Evolutionary conservation across 2,113 vertebrate genomes (phyloP), one percentile per base, ranked within the genome.

Genomic region (Indicator indicator): DNA sequence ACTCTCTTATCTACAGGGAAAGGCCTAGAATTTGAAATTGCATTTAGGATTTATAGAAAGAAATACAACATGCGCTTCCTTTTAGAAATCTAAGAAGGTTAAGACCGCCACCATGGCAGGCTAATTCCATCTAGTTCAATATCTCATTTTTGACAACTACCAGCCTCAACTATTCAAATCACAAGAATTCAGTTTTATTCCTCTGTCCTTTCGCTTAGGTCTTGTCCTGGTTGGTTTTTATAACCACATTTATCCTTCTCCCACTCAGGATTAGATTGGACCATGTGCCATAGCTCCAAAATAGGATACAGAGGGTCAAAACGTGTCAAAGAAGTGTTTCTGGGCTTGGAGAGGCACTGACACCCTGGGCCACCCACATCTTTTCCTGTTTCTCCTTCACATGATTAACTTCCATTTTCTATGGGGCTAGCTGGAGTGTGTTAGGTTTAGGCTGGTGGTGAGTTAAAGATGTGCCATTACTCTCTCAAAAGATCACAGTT

Each of bases 1-100:
- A 48, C 17, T 72, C 44, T 67, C 79, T 87, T 94, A 94, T 96
- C 94, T 93, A 5, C 19, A 92, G 52, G 28, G 82, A 58, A 86
- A 83, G 46, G 44, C 12, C 40, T 55, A 78, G 62, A 64, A 88
- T 40, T 91, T 77, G 65, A 86, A 85, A 81, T 67, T 0, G 13
- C 2, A 5, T 67, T 56, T 87, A 55, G 52, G 62, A 56, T 89
- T 94, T 95, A 72, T 62, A 32, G 62, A 26, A 96, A 68, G 69
- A 93, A 93, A 81, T 75, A 32, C 9, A 75, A 13, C 44, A 32
- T 21, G 17, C 14, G 1, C 94, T 94, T 94, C 56, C 62, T 79
- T 82, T 58, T 58, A 65, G 62, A 89, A 91, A 58, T 10, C 40
- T 2, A 71, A 76, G 75, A 33, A 83, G 52, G 55, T 62, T 19